Evolutionary conservation across 2,113 vertebrate genomes (phyloP).

Genomic region (Gobio gobio): DNA sequence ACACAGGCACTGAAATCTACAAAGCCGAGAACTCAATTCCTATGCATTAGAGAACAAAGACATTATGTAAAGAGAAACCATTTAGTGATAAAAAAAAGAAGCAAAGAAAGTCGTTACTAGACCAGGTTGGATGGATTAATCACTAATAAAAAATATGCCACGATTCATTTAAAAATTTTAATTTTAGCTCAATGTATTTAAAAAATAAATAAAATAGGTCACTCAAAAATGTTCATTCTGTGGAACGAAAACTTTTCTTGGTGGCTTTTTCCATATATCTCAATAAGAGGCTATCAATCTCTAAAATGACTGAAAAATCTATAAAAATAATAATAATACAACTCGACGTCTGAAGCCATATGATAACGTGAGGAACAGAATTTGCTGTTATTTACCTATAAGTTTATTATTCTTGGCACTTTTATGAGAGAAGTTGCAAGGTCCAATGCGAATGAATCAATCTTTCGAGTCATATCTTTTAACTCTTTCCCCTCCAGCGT

Average conservation of each 20-base stretch:
- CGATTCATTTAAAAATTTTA: neutral
- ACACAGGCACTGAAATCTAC: constrained; percentile 40
- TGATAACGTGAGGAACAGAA: neutral
- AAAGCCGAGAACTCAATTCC: constrained; percentile 1
- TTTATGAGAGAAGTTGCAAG: neutral
- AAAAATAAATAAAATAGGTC: neutral
- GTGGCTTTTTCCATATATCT: neutral
- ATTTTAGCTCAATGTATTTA: neutral
- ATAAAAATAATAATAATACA: neutral
- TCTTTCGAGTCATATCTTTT: too few relatives aligned
- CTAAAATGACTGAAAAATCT: neutral
- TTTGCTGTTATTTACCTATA: neutral
- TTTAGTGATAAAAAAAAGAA: neutral
- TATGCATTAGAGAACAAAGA: constrained; percentile 36
- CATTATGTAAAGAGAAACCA: constrained; percentile 32
- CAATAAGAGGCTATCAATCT: too few relatives aligned
- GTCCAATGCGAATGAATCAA: neutral
- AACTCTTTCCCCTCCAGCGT: too few relatives aligned
- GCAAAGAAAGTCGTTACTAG: neutral
- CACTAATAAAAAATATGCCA: neutral
- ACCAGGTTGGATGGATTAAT: neutral
- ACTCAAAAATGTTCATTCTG: neutral
- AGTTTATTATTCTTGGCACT: neutral
- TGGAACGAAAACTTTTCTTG: neutral
- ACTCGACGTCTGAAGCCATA: neutral